phyloP scores from a whole-genome alignment of 2,113 vertebrate species.

The Xenopus borealis region DNA sequence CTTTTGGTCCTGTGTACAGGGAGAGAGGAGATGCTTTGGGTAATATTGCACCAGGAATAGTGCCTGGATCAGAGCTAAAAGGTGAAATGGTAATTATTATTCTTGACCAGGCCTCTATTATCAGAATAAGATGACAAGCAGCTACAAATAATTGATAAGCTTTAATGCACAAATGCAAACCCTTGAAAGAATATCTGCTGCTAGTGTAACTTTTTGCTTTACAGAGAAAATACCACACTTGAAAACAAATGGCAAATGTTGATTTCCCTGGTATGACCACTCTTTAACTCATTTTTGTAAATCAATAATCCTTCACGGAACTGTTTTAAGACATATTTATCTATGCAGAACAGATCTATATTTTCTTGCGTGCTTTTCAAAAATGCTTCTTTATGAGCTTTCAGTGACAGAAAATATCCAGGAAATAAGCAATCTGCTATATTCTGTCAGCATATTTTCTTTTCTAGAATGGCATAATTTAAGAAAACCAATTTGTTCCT shows the following conservation, averaged over 20 bases:
- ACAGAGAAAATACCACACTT: constrained; percentile 49
- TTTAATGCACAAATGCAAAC: constrained; percentile 79
- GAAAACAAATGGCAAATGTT: constrained; percentile 49
- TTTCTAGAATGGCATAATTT: constrained; percentile 9
- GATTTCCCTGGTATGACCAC: constrained; percentile 45
- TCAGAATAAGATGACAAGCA: constrained; percentile 91
- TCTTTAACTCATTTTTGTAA: constrained; percentile 47
- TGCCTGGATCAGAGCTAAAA: constrained; percentile 89
- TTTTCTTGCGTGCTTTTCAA: constrained; percentile 57
- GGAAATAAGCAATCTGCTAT: background rate
- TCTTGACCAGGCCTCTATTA: constrained; percentile 91
- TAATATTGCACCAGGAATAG: constrained; percentile 91
- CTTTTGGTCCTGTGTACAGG: constrained; percentile 99
- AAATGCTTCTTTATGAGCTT: constrained; percentile 52
- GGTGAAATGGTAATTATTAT: constrained; percentile 92
- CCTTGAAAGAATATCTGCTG: constrained; percentile 71
- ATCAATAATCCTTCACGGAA: constrained; percentile 47
- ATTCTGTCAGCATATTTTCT: background rate
- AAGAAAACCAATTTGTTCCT: constrained; percentile 47
- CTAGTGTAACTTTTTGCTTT: constrained; percentile 56
- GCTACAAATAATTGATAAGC: constrained; percentile 99
- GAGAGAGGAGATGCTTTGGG: constrained; percentile 85
- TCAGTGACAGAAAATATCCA: constrained; percentile 24
- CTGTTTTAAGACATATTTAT: constrained; percentile 49
- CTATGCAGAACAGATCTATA: constrained; percentile 51